Percentiles rank a stretch among this genome's conserved stretches.
These are phyloP conservation scores for Iselma pallidipennis DNA, from an alignment of 2,888 invertebrate genomes.

Conservation along the genomic window DNA sequence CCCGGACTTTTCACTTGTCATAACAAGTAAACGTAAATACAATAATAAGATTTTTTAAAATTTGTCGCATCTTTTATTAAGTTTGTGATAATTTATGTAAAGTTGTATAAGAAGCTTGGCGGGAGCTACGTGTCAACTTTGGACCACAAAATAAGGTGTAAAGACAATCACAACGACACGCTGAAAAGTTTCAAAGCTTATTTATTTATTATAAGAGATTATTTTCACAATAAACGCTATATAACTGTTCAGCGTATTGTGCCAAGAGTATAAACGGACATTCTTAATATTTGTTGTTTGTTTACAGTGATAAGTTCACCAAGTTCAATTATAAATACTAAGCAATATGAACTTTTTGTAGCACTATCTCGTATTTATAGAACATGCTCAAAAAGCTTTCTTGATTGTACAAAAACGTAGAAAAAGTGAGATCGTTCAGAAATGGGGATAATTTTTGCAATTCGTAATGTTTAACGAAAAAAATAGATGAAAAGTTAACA, in stretches of 20 bases:
- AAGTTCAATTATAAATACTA: too few relatives aligned
- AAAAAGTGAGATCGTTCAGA: too few relatives aligned
- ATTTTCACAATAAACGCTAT: conserved; percentile 20
- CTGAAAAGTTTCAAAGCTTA: conserved; percentile 18
- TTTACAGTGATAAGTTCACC: too few relatives aligned
- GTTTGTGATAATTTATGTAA: conserved; percentile 39
- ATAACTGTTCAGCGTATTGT: conserved; percentile 12
- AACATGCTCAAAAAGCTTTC: too few relatives aligned
- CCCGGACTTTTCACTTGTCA: conserved; percentile 38
- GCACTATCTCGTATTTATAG: too few relatives aligned
- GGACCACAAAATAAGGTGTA: conserved; percentile 6
- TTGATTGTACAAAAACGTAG: too few relatives aligned
- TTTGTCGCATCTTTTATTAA: conserved; percentile 36
- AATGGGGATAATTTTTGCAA: too few relatives aligned
- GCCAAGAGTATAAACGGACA: too few relatives aligned
- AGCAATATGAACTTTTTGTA: too few relatives aligned
- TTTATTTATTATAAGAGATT: conserved; percentile 19
- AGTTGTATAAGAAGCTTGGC: conserved; percentile 32
- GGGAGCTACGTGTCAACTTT: conserved; percentile 3
- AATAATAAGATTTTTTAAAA: conserved; percentile 43
- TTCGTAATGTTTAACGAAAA: too few relatives aligned
- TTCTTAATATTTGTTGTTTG: too few relatives aligned
- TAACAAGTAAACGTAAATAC: conserved; percentile 47
- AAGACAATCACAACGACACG: conserved; percentile 14
- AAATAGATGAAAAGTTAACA: too few relatives aligned